Evolutionary conservation across 2,113 vertebrate genomes (phyloP), one percentile per base, ranked within the genome.

Genomic region (Melanerpes aurifrons): DNA sequence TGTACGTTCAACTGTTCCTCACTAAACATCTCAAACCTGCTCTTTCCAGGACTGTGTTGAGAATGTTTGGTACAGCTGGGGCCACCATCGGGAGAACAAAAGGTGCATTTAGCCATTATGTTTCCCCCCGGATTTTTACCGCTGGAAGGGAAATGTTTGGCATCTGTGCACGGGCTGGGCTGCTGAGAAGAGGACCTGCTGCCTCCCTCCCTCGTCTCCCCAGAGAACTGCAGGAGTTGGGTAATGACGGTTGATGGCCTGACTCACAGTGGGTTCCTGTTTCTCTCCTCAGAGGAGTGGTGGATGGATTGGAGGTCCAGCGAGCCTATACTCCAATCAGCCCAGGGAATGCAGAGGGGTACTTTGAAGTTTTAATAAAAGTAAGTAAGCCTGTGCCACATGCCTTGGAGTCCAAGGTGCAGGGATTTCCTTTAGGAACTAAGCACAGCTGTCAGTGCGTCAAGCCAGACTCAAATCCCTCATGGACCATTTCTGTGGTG

Each of bases 331-430:
- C 98, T 14, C 98, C 98, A 0, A 96, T 98, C 90, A 98, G 96
- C 89, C 96, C 96, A 18, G 74, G 94, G 76, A 95, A 95, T 43
- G 85, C 97, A 15, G 86, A 97, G 95, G 97, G 98, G 17, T 98
- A 98, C 96, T 98, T 98, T 93, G 98, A 98, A 69, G 97, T 98
- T 96, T 95, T 98, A 61, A 97, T 98, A 87, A 98, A 98, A 97
- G 98, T 98, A 96, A 97, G 97, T 94, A 90, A 92, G 61, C 71
- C 72, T 59, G 20, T 47, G 32, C 70, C 47, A 24, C 26, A 21
- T 26, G 72, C 79, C 43, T 83, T 48, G 50, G 37, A 87, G n/a
- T 56, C n/a, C 6, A 50, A 82, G 86, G 62, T 94, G 59, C 61
- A 6, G 16, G 81, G 72, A 61, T 86, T 93, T 86, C 45, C 54